Base-by-base conservation (phyloP, 2,797 vertebrate genomes). In the Naso thynnoides region DNA sequence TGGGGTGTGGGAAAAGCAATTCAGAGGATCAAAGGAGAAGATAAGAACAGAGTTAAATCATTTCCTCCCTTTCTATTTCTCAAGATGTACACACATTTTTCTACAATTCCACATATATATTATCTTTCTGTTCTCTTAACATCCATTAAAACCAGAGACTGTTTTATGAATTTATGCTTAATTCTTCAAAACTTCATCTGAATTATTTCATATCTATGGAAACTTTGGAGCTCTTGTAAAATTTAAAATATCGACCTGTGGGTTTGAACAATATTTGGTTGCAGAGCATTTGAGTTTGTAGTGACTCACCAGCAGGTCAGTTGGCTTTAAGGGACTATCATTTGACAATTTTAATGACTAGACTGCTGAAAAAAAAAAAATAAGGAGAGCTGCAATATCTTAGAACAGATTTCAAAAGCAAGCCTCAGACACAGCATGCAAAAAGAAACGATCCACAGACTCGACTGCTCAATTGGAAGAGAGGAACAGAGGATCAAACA, bases 401-500 rank as follows among this genome's bases (percentile, higher is more conserved):
- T 71, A 33, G 61, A 67, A 76, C 23, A 21, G 39, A 66, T 71
- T 83, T 79, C 49, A 16, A 75, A 78, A 73, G 23, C 66, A n/a
- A 73, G 45, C 31, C 47, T 24, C 18, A 62, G 36, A 59, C 29
- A 19, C 27, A 54, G 53, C 18, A 39, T 53, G 58, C 50, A 73
- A 70, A 86, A 58, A 48, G 26, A 64, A 65, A 62, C 36, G 8
- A 38, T 78, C 27, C 59, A 64, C 54, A 56, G 56, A 69, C 42
- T 54, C 47, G 62, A 29, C 41, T 44, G 31, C 45, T 50, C 56
- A 38, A 68, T 50, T 24, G 23, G 58, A 71, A 49, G 18, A 56
- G 33, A 56, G 77, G 41, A 54, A 71, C 44, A 18, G 47, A 63
- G 13, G 58, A 83, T 86, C 67, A 84, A 84, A 79, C 47, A 45